phyloP scores from a whole-genome alignment of 2,113 vertebrate species.

The Paedocypris sp. region DNA sequence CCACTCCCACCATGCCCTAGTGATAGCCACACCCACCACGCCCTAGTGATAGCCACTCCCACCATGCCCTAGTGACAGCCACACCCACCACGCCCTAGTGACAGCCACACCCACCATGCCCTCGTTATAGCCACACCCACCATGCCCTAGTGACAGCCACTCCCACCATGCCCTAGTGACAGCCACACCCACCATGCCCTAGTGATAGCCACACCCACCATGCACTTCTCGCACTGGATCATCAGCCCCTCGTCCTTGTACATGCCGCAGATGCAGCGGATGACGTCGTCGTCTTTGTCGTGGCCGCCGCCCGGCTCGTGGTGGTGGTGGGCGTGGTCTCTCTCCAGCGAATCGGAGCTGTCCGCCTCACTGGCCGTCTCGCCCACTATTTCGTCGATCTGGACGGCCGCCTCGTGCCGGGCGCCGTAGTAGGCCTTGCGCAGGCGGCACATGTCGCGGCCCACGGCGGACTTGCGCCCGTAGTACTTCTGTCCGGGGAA shows the following conservation, averaged over 20 bases:
- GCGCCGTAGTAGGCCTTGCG: slow-evolving; percentile 90
- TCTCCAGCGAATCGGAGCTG: slow-evolving; percentile 82
- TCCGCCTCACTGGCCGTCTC: slow-evolving; percentile 93
- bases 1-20: too few species aligned
- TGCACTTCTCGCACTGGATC: slow-evolving; percentile 99
- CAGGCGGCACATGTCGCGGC: slow-evolving; percentile 84
- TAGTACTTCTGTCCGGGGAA: slow-evolving; percentile 97
- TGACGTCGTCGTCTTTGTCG: slow-evolving; percentile 81
- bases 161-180: slow-evolving; percentile 74
- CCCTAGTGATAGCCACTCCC: too few species aligned
- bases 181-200: slow-evolving; percentile 64
- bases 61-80: background rate
- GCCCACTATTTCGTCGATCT: slow-evolving; percentile 95
- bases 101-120: slow-evolving; percentile 74
- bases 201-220: slow-evolving; percentile 55
- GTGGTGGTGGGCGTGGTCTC: slow-evolving; percentile 50
- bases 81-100: slow-evolving; percentile 76
- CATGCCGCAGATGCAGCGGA: slow-evolving; percentile 95
- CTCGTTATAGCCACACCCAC: too few species aligned
- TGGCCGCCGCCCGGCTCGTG: slow-evolving; percentile 68
- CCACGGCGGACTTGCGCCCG: slow-evolving; percentile 83
- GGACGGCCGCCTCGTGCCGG: slow-evolving; percentile 82
- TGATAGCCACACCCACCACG: slow-evolving; percentile 64
- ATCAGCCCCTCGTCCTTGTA: slow-evolving; percentile 97
- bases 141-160: background rate